phyloP scores from a whole-genome alignment of 1,140 invertebrate species.

The Drosophila arizonae region DNA sequence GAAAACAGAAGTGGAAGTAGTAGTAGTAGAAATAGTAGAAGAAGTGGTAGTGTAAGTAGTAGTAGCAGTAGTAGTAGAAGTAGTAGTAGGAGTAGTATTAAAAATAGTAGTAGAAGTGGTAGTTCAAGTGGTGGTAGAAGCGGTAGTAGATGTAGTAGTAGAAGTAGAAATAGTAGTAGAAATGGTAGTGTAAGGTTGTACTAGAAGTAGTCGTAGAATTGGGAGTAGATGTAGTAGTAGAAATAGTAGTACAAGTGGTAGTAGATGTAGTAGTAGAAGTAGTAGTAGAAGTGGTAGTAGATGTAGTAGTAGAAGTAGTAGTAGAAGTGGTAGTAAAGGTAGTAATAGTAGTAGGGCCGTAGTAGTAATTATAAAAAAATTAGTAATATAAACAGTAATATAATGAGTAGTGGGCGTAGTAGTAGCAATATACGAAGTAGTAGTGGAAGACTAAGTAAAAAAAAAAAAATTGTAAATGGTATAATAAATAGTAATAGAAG shows the following conservation, averaged over 20 bases:
- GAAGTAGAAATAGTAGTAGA: neutral
- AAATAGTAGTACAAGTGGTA: neutral
- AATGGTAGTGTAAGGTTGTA: neutral
- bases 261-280: neutral
- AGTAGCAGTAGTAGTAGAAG: neutral
- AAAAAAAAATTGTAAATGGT: too few species aligned
- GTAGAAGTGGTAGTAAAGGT: neutral
- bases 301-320: neutral
- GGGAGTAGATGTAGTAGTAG: neutral
- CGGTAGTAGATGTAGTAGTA: neutral
- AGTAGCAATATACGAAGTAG: neutral
- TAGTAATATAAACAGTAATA: neutral
- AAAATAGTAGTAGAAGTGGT: neutral
- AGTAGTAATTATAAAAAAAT: too few species aligned
- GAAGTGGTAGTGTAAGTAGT: neutral
- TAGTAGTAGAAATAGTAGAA: neutral
- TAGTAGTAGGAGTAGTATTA: neutral
- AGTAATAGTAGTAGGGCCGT: neutral
- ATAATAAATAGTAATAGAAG: neutral
- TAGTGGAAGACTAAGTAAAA: neutral
- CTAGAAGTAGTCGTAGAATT: neutral
- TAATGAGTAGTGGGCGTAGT: too few species aligned
- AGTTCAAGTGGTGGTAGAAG: neutral
- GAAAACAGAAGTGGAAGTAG: constrained; percentile 25
- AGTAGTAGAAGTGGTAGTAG: neutral